Evolutionary conservation across 64 coral and sea anemone genomes (phyloP).

Genomic region (Orbicella faveolata): DNA sequence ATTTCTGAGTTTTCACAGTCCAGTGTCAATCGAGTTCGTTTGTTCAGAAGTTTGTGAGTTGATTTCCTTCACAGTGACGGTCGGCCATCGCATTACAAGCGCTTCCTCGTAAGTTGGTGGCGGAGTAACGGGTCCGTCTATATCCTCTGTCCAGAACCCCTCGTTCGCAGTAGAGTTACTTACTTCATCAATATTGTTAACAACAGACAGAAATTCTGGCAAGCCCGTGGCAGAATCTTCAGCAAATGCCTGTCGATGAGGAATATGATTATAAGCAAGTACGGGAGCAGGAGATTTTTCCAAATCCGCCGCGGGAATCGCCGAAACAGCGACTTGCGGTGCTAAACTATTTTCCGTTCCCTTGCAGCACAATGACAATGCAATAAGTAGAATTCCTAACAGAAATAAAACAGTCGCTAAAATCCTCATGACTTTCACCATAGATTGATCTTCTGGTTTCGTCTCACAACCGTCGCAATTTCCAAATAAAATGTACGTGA

Average conservation of each 20-base stretch:
- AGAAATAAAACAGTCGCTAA: slow-evolving; percentile 55
- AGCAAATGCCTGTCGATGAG: slow-evolving; percentile 20
- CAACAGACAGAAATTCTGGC: background rate
- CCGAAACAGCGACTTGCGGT: slow-evolving; percentile 1
- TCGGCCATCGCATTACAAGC: slow-evolving; percentile 29
- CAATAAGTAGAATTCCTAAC: slow-evolving; percentile 52
- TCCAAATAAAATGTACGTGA: slow-evolving; percentile 61
- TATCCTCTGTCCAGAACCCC: slow-evolving; percentile 37
- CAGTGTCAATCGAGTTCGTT: background rate
- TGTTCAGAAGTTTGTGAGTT: slow-evolving; percentile 8
- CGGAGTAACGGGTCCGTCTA: slow-evolving; percentile 15
- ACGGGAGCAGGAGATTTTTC: slow-evolving; percentile 38
- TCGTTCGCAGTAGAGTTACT: slow-evolving; percentile 1
- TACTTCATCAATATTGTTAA: background rate
- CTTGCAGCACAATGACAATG: slow-evolving; percentile 57
- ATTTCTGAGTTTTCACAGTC: background rate
- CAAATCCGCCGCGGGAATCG: background rate
- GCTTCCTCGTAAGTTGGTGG: slow-evolving; percentile 39
- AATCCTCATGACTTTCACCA: slow-evolving; percentile 46
- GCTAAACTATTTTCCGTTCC: slow-evolving; percentile 20
- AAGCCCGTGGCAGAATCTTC: background rate
- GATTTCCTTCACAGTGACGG: slow-evolving; percentile 5
- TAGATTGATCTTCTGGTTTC: background rate
- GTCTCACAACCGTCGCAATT: slow-evolving; percentile 38
- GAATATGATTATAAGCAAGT: background rate